Evolutionary conservation across 2,797 vertebrate genomes (phyloP), one percentile per base, ranked within the genome.

Genomic region (Lithobates sylvaticus): DNA sequence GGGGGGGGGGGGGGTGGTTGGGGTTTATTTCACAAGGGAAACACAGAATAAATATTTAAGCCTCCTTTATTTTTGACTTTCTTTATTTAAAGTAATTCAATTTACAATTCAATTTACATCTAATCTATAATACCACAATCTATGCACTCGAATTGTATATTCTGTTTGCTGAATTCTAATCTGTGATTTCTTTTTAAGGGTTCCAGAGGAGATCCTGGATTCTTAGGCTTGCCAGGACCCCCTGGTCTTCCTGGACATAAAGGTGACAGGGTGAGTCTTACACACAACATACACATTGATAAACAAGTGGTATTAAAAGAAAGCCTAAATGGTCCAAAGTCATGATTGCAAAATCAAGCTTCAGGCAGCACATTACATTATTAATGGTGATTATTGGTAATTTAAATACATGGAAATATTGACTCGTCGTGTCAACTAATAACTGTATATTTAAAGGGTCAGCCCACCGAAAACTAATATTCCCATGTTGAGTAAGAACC

Each of bases 181-280:
- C 21, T 89, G 78, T 39, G 58, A 69, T 91, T 93, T 29, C 7
- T 93, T 93, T 88, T 88, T 90, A 88, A 99, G 98, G 98, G 98
- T 89, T 89, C 96, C 75, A 95, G 95, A 91, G 98, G 98, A 80
- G 96, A 95, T 89, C 95, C 96, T 42, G 98, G 98, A 29, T 95
- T 99, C 76, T 95, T 97, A 84, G 98, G 98, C 89, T 89, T 99
- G 79, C 97, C 98, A 72, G 98, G 98, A 72, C 96, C 98, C 78
- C 89, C 96, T 85, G 98, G 98, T 27, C 89, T 96, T 47, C 96
- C 96, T 78, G 98, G 98, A 88, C 89, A 93, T 86, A 98, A 97
- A 93, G 98, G 98, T 89, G 97, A 98, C 84, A 94, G 97, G 96
- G 98, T 99, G 96, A 97, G 95, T 85, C 50, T 2, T 69, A 9